Percentiles rank a stretch among this genome's conserved stretches.
phyloP scores from a whole-genome alignment of 2,113 vertebrate species.

The Lipophrys pholis region DNA sequence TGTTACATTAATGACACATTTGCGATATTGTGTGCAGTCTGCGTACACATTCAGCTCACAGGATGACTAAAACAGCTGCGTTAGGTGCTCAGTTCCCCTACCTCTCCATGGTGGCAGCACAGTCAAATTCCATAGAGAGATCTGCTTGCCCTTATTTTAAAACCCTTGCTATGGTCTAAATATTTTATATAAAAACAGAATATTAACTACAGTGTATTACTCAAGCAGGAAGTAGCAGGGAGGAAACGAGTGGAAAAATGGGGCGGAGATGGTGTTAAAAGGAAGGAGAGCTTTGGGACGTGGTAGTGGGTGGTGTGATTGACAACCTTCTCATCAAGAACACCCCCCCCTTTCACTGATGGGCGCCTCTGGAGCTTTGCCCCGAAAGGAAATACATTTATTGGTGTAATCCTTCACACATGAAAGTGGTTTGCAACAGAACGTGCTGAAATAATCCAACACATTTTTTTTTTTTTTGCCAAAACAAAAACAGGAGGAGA shows the following conservation, averaged over 20 bases:
- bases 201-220: constrained; percentile 22
- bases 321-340: constrained; percentile 67
- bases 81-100: no score
- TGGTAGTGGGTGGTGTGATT: constrained; percentile 46
- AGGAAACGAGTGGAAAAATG: constrained; percentile 6
- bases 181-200: constrained; percentile 13
- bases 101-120: neutral
- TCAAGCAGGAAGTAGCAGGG: neutral
- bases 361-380: constrained; percentile 74
- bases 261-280: neutral
- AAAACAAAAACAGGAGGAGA: constrained; percentile 65
- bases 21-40: no score
- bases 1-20: no score
- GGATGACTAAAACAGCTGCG: no score
- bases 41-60: no score
- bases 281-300: constrained; percentile 21
- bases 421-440: constrained; percentile 71
- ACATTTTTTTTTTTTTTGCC: constrained; percentile 24
- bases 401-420: constrained; percentile 74
- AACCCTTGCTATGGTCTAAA: constrained; percentile 21
- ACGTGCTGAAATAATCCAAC: constrained; percentile 77
- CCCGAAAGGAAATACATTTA: constrained; percentile 72
- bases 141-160: neutral
- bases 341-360: constrained; percentile 48
- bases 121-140: neutral